A percentile compares a stretch with the other conserved stretches of the same genome.
phyloP scores from a whole-genome alignment of 1,140 invertebrate genomes.

The Cardiocondyla obscurior region DNA sequence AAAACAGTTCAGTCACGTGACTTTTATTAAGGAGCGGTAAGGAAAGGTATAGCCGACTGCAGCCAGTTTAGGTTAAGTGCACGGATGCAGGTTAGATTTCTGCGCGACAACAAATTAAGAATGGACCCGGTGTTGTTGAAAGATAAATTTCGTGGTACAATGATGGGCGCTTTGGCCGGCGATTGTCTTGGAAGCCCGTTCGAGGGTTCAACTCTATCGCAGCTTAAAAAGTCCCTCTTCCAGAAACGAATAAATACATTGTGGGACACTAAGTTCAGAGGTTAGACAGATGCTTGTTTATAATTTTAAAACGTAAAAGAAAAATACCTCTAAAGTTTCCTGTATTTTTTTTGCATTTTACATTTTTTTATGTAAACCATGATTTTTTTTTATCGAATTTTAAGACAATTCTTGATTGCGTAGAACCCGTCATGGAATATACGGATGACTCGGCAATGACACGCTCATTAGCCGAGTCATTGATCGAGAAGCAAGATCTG shows the following conservation, averaged over 20 bases:
- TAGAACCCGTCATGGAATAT: conserved; percentile 86
- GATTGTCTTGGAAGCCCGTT: conserved; percentile 90
- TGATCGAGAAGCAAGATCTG: conserved; percentile 86
- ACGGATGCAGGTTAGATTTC: neutral
- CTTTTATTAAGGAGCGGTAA: too few relatives aligned
- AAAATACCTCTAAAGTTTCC: neutral
- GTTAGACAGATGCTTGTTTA: too few relatives aligned
- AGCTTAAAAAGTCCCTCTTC: conserved; percentile 84
- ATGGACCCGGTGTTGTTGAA: conserved; percentile 81
- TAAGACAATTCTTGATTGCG: conserved; percentile 61
- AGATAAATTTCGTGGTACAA: conserved; percentile 87
- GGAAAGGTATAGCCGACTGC: too few relatives aligned
- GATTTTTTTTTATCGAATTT: conserved; percentile 9
- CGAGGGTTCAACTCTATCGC: conserved; percentile 86
- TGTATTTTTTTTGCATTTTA: neutral
- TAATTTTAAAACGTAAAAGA: neutral
- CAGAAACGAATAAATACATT: conserved; percentile 87
- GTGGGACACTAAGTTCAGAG: conserved; percentile 84
- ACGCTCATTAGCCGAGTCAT: conserved; percentile 86
- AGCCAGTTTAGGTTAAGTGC: too few relatives aligned
- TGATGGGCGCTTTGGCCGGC: conserved; percentile 88
- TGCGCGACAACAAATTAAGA: conserved; percentile 59
- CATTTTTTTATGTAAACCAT: conserved; percentile 2
- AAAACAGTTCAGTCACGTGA: too few relatives aligned
- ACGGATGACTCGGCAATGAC: conserved; percentile 93